phyloP scores from a whole-genome alignment of 1,140 invertebrate genomes.

The Diorhabda sublineata region DNA sequence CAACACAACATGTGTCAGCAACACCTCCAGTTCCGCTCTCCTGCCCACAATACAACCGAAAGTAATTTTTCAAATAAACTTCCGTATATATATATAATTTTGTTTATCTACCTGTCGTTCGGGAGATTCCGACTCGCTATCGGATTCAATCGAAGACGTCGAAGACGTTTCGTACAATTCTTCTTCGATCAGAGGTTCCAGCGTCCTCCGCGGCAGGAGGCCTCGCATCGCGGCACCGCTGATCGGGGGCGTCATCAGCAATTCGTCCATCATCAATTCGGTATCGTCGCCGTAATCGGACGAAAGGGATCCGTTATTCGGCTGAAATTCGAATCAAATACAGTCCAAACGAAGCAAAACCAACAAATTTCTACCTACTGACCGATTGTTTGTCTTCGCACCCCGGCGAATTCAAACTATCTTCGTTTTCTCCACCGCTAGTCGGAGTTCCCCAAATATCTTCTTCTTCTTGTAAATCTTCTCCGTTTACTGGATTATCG shows the following conservation, averaged over 20 bases:
- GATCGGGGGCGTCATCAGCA: constrained; percentile 65
- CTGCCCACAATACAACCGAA: constrained; percentile 54
- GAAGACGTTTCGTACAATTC: constrained; percentile 54
- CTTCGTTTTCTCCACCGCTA: constrained; percentile 73
- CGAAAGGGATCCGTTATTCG: constrained; percentile 52
- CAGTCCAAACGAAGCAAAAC: too few species aligned
- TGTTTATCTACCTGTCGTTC: constrained; percentile 53
- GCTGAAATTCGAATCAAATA: constrained; percentile 24
- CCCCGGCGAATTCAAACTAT: constrained; percentile 59
- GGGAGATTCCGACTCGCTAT: constrained; percentile 51
- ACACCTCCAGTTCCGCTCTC: constrained; percentile 57
- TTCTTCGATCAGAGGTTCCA: constrained; percentile 66
- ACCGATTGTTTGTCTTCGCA: constrained; percentile 63
- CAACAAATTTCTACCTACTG: constrained; percentile 27
- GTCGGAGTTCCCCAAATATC: constrained; percentile 83
- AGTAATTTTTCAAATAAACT: neutral
- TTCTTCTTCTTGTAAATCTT: constrained; percentile 59
- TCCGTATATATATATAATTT: neutral
- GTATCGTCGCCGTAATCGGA: constrained; percentile 64
- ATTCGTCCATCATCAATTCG: constrained; percentile 67
- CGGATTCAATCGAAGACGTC: constrained; percentile 42
- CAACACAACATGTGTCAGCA: constrained; percentile 60
- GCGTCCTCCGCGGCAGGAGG: constrained; percentile 59
- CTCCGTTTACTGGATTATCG: constrained; percentile 50
- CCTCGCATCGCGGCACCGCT: constrained; percentile 61